Conservation (phyloP, 2,113 vertebrate species). For the Clupea harengus region DNA sequence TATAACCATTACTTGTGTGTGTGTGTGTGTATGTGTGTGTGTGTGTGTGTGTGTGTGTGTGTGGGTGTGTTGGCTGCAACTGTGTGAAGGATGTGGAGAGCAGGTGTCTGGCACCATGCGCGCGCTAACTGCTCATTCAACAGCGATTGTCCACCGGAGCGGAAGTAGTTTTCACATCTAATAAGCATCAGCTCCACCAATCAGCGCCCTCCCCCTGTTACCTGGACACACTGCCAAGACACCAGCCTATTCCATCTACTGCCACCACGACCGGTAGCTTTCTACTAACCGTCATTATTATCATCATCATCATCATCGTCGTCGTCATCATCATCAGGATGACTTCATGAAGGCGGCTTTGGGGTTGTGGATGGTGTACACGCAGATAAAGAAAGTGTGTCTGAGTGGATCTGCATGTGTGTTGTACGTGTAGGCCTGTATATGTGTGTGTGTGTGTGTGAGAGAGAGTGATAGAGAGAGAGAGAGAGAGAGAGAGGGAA, state of each 20-base stretch:
- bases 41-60: slow-evolving; percentile 13
- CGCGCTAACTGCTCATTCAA: slow-evolving; percentile 12
- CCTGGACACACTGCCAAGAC: too few species aligned
- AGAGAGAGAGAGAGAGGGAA: slow-evolving; percentile 18
- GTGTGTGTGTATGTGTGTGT: slow-evolving; percentile 10
- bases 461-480: slow-evolving; percentile 2
- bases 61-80: neutral
- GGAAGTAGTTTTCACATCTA: slow-evolving; percentile 10
- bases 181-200: too few species aligned
- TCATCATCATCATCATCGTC: too few species aligned
- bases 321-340: too few species aligned
- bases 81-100: slow-evolving; percentile 6
- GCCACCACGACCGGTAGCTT: too few species aligned
- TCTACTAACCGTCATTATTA: too few species aligned
- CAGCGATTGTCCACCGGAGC: slow-evolving; percentile 3
- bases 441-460: neutral
- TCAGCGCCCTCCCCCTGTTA: too few species aligned
- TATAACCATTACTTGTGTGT: slow-evolving; percentile 14
- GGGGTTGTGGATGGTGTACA: too few species aligned
- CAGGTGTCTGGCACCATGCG: slow-evolving; percentile 8
- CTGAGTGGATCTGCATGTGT: slow-evolving; percentile 5
- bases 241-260: too few species aligned
- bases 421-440: slow-evolving; percentile 3
- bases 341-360: too few species aligned
- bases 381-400: neutral